Conservation (phyloP, 2,888 invertebrate genomes). For the Syritta pipiens region DNA sequence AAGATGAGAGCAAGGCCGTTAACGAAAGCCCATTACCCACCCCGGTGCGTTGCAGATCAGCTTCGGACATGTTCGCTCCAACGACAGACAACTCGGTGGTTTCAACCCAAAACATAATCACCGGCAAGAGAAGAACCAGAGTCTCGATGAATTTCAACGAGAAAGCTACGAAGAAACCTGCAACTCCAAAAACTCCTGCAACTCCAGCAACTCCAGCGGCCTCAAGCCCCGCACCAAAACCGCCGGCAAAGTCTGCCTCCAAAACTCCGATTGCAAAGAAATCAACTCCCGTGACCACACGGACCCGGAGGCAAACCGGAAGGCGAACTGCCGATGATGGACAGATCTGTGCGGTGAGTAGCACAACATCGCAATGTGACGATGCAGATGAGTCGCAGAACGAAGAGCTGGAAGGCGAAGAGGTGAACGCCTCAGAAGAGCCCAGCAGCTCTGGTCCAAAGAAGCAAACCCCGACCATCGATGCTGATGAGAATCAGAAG, state of each 20-base stretch:
- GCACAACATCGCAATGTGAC: conserved; percentile 69
- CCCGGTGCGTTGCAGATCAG: conserved; percentile 7
- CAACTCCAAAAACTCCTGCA: conserved; percentile 33
- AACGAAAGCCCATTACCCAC: neutral
- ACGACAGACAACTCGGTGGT: conserved; percentile 74
- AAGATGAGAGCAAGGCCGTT: neutral
- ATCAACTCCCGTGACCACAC: neutral
- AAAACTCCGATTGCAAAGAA: conserved; percentile 19
- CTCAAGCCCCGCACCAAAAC: conserved; percentile 18
- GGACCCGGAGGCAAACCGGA: neutral
- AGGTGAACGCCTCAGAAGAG: conserved; percentile 56
- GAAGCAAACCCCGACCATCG: conserved; percentile 39
- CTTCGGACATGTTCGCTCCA: conserved; percentile 48
- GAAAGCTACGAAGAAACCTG: conserved; percentile 51
- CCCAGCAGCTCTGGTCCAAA: conserved; percentile 67
- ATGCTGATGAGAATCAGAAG: conserved; percentile 67
- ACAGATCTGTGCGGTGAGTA: conserved; percentile 72
- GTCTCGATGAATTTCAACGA: conserved; percentile 74
- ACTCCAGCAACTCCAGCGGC: no score
- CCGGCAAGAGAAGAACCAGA: conserved; percentile 75
- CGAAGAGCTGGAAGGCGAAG: conserved; percentile 5
- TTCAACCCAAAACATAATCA: conserved; percentile 77
- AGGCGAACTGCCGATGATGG: conserved; percentile 58
- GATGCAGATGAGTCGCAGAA: conserved; percentile 23
- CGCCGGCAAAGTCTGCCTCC: neutral